Evolutionary conservation across 2,888 invertebrate species (phyloP).

Genomic region (Willowsia nigromaculata): DNA sequence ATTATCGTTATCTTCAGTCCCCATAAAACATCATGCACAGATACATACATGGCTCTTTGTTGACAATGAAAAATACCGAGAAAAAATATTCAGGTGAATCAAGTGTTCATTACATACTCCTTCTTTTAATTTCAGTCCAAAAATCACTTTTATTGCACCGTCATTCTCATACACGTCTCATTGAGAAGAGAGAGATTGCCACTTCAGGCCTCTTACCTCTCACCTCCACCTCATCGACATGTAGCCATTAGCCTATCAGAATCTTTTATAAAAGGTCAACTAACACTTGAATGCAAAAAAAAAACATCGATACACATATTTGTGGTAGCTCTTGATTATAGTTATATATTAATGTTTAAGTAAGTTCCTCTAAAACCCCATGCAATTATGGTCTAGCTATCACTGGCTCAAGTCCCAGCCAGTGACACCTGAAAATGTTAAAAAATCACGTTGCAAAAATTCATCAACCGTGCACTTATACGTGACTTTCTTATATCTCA

Average conservation of each 20-base stretch:
- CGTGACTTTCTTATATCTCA: slow-evolving; percentile 51
- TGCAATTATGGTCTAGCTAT: too few relatives aligned
- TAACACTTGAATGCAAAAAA: not conserved
- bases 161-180: too few relatives aligned
- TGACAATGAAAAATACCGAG: slow-evolving; percentile 4
- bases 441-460: slow-evolving; percentile 34
- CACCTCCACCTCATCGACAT: too few relatives aligned
- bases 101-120: not conserved
- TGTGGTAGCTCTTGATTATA: not conserved
- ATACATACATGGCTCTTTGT: too few relatives aligned
- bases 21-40: not conserved
- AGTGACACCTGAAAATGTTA: slow-evolving; percentile 15
- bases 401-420: too few relatives aligned
- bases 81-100: not conserved
- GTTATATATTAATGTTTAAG: not conserved
- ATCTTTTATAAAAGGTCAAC: too few relatives aligned
- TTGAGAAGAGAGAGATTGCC: too few relatives aligned
- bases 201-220: too few relatives aligned
- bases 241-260: too few relatives aligned
- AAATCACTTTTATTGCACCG: too few relatives aligned
- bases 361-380: too few relatives aligned
- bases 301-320: not conserved
- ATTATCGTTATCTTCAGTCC: not conserved
- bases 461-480: slow-evolving; percentile 43
- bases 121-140: not conserved